phyloP scores from a whole-genome alignment of 1,140 invertebrate genomes.

The Sarcophaga bullata region DNA sequence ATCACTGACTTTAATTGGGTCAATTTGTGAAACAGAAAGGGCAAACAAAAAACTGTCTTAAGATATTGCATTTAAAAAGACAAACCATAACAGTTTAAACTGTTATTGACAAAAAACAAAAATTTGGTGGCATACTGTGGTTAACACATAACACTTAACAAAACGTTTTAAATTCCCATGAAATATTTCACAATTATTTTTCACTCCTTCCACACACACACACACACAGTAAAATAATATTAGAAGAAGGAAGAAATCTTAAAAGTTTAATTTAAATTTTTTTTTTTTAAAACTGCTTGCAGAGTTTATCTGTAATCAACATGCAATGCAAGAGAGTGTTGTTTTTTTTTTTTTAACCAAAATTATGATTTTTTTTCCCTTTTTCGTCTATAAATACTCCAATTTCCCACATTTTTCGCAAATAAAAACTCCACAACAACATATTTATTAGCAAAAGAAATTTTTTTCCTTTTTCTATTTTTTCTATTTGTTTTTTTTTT shows the following conservation, averaged over 20 bases:
- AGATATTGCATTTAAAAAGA: too few species aligned
- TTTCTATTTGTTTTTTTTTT: too few species aligned
- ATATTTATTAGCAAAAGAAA: background rate
- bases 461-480: background rate
- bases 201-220: background rate
- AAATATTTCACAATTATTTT: background rate
- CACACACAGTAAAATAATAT: too few species aligned
- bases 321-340: background rate
- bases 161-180: background rate
- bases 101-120: too few species aligned
- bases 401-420: conserved; percentile 35
- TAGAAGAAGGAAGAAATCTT: background rate
- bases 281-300: too few species aligned
- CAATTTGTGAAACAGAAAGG: too few species aligned
- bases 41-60: too few species aligned
- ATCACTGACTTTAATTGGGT: too few species aligned
- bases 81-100: too few species aligned
- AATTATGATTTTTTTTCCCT: too few species aligned
- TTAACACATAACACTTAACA: too few species aligned
- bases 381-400: background rate
- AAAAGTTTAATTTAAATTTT: background rate
- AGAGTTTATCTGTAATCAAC: conserved; percentile 19
- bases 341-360: background rate
- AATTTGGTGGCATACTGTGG: too few species aligned
- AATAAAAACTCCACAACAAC: background rate